A percentile compares a stretch with the other conserved stretches of the same genome.
These are phyloP conservation scores for Drosophila aldrichi DNA, from an alignment of 2,888 invertebrate species.

Conservation along the genomic window DNA sequence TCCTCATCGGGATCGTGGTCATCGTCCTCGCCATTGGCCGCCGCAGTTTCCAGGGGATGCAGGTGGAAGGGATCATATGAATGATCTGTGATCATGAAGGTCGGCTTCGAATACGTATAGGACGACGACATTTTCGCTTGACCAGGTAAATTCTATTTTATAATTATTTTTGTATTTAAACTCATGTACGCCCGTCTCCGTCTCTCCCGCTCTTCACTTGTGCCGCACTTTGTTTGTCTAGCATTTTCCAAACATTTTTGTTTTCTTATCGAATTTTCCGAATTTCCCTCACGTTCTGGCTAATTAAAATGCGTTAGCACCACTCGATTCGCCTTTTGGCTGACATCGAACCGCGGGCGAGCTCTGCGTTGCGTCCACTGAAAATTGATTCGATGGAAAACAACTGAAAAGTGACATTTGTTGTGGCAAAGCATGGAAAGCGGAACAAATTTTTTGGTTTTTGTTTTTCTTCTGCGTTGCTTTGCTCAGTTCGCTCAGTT, in stretches of 20 bases:
- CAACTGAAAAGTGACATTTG: slow-evolving; percentile 57
- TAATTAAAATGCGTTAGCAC: slow-evolving; percentile 31
- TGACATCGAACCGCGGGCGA: slow-evolving; percentile 45
- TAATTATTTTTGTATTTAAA: background rate
- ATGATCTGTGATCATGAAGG: slow-evolving; percentile 69
- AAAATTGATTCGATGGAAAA: slow-evolving; percentile 55
- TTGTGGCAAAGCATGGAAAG: slow-evolving; percentile 64
- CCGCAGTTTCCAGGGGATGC: slow-evolving; percentile 17
- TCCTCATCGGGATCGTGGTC: slow-evolving; percentile 62
- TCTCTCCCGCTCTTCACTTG: slow-evolving; percentile 6
- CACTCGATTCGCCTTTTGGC: background rate
- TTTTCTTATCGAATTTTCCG: slow-evolving; percentile 16
- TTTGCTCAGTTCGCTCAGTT: background rate
- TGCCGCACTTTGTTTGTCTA: slow-evolving; percentile 8
- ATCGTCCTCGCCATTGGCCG: slow-evolving; percentile 35
- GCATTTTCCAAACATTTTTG: slow-evolving; percentile 31
- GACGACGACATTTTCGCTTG: slow-evolving; percentile 52
- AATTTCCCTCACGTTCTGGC: slow-evolving; percentile 23
- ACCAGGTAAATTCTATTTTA: no score
- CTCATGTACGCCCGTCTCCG: background rate
- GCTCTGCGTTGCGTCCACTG: slow-evolving; percentile 26
- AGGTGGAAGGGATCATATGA: slow-evolving; percentile 67
- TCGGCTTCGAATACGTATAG: slow-evolving; percentile 62
- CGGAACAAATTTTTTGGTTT: slow-evolving; percentile 32
- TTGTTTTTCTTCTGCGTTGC: background rate